Evolutionary conservation across 2,888 invertebrate species (phyloP).

Genomic region (Cheilosia pagana): DNA sequence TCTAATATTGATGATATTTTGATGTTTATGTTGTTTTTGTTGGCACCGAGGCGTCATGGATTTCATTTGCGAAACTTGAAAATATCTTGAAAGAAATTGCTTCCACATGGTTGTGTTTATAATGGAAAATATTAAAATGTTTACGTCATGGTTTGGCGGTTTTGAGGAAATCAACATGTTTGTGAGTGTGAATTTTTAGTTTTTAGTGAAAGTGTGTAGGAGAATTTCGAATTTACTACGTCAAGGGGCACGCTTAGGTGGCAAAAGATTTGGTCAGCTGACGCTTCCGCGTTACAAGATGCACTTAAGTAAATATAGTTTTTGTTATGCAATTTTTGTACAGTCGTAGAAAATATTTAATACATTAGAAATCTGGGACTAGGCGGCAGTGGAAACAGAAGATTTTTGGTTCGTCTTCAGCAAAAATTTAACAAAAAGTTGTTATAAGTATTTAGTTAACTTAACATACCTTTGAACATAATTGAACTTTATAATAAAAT

Average conservation of each 20-base stretch:
- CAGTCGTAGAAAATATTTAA: too few relatives aligned
- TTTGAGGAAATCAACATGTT: not conserved
- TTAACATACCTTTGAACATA: too few relatives aligned
- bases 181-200: not conserved
- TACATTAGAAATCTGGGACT: too few relatives aligned
- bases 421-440: too few relatives aligned
- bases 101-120: slow-evolving; percentile 27
- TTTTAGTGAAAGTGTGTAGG: not conserved
- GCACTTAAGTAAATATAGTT: not conserved
- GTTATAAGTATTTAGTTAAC: too few relatives aligned
- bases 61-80: slow-evolving; percentile 35
- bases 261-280: slow-evolving; percentile 17
- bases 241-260: not conserved
- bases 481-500: too few relatives aligned
- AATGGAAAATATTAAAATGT: slow-evolving; percentile 3
- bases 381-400: too few relatives aligned
- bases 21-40: slow-evolving; percentile 47
- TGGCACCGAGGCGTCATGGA: not conserved
- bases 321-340: too few relatives aligned
- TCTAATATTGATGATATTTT: slow-evolving; percentile 45
- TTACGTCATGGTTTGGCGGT: slow-evolving; percentile 7
- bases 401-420: too few relatives aligned
- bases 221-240: not conserved
- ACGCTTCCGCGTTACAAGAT: not conserved
- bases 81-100: slow-evolving; percentile 20